phyloP scores from a whole-genome alignment of 2,888 invertebrate genomes.

The Thalpophila matura region DNA sequence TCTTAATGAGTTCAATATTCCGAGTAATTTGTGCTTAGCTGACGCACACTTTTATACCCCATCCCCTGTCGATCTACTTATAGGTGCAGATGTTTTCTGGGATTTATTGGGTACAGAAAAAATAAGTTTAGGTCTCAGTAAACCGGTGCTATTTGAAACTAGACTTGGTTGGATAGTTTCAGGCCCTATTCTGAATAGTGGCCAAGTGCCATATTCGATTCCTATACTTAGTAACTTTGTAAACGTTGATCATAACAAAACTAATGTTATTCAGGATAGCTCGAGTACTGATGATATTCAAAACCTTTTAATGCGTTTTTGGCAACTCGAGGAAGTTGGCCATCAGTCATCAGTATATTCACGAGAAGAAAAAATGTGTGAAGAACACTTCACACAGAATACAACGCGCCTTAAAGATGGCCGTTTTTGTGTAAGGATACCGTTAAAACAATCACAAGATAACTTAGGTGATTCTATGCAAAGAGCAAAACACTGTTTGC shows the following conservation, averaged over 20 bases:
- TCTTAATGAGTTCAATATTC: no score
- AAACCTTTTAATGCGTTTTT: slow-evolving; percentile 36
- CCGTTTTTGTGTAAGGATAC: no score
- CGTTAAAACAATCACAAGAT: no score
- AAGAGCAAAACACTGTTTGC: slow-evolving; percentile 34
- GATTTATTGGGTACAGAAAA: slow-evolving; percentile 2
- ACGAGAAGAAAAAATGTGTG: no score
- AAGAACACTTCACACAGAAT: no score
- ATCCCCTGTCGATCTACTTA: not conserved
- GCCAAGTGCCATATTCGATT: not conserved
- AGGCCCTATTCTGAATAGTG: slow-evolving; percentile 1
- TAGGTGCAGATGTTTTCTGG: no score
- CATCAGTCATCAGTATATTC: slow-evolving; percentile 33
- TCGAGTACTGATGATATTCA: slow-evolving; percentile 6
- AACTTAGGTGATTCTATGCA: no score
- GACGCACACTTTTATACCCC: slow-evolving; percentile 15
- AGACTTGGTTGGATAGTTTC: slow-evolving; percentile 9
- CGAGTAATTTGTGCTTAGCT: slow-evolving; percentile 10
- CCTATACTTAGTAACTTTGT: not conserved
- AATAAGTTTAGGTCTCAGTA: not conserved
- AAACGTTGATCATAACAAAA: not conserved
- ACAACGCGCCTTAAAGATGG: no score
- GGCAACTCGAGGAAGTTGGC: slow-evolving; percentile 45
- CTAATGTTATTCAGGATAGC: not conserved
- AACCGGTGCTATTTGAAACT: not conserved